These are phyloP conservation scores for Notarius quadriscutis DNA, from an alignment of 2,113 vertebrate species.

Conservation along the genomic window DNA sequence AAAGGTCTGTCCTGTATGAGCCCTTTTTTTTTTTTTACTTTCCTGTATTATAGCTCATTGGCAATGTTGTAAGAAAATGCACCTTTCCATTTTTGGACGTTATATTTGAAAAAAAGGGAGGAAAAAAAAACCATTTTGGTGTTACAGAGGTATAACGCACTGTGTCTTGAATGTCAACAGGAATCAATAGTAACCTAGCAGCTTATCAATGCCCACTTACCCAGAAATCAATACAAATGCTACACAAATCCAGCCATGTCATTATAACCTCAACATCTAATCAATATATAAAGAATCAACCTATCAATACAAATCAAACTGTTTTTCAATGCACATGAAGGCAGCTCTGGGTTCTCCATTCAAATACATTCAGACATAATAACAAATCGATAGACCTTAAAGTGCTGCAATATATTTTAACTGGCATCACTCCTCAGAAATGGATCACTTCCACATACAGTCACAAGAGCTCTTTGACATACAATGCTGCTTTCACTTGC, in stretches of 20 bases:
- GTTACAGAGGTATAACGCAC: conserved; percentile 38
- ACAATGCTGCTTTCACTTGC: conserved; percentile 62
- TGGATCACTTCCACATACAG: conserved; percentile 58
- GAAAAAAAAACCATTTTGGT: conserved; percentile 38
- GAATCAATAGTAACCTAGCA: conserved; percentile 49
- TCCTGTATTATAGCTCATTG: conserved; percentile 35
- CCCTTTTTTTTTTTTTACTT: background rate
- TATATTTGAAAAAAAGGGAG: conserved; percentile 15
- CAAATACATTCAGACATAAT: conserved; percentile 65
- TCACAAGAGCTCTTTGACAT: conserved; percentile 37
- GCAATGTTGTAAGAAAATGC: conserved; percentile 37
- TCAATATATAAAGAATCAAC: conserved; percentile 51
- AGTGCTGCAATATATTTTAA: conserved; percentile 67
- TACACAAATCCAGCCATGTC: conserved; percentile 42
- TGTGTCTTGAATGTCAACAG: conserved; percentile 44
- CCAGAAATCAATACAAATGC: conserved; percentile 45
- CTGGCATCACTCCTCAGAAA: conserved; percentile 63
- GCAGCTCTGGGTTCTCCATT: conserved; percentile 64
- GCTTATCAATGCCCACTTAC: conserved; percentile 53
- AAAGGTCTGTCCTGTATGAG: conserved; percentile 29
- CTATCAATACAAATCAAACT: conserved; percentile 61
- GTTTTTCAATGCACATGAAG: conserved; percentile 58
- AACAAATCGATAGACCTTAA: conserved; percentile 68
- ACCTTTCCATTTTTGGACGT: conserved; percentile 21
- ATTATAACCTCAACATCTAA: conserved; percentile 39